Conservation (phyloP, 2,888 invertebrate species). For the Orthosia gracilis region DNA sequence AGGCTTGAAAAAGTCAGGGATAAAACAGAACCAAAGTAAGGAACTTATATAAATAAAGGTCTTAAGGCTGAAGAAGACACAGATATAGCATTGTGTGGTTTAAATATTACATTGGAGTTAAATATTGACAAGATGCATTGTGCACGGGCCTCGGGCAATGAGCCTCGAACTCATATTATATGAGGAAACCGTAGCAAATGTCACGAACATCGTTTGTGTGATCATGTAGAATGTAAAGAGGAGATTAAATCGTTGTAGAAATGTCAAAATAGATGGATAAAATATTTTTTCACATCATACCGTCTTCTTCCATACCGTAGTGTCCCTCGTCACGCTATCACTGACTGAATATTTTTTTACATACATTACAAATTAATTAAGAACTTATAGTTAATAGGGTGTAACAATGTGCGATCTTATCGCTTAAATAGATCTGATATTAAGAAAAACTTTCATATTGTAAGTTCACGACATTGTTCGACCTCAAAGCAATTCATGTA, state of each 20-base stretch:
- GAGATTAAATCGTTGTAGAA: neutral
- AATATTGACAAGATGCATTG: conserved; percentile 45
- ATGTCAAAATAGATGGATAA: neutral
- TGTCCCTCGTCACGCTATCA: too few relatives aligned
- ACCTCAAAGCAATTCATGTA: too few relatives aligned
- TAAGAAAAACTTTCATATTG: too few relatives aligned
- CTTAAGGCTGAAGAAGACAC: neutral
- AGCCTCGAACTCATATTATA: conserved; percentile 42
- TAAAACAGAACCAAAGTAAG: conserved; percentile 2
- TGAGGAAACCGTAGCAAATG: conserved; percentile 20
- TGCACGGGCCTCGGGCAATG: conserved; percentile 27
- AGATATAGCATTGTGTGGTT: conserved; percentile 5
- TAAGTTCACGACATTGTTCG: too few relatives aligned
- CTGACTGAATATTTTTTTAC: too few relatives aligned
- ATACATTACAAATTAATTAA: too few relatives aligned
- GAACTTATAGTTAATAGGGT: too few relatives aligned
- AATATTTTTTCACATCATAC: too few relatives aligned
- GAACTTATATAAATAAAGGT: conserved; percentile 2
- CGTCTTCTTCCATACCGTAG: too few relatives aligned
- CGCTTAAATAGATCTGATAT: too few relatives aligned
- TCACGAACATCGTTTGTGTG: conserved; percentile 31
- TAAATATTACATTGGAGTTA: conserved; percentile 36
- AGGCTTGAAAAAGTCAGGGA: conserved; percentile 25
- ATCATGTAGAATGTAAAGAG: conserved; percentile 6
- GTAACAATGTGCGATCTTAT: too few relatives aligned